phyloP scores from a whole-genome alignment of 2,797 vertebrate species.

The Pagetopsis macropterus region DNA sequence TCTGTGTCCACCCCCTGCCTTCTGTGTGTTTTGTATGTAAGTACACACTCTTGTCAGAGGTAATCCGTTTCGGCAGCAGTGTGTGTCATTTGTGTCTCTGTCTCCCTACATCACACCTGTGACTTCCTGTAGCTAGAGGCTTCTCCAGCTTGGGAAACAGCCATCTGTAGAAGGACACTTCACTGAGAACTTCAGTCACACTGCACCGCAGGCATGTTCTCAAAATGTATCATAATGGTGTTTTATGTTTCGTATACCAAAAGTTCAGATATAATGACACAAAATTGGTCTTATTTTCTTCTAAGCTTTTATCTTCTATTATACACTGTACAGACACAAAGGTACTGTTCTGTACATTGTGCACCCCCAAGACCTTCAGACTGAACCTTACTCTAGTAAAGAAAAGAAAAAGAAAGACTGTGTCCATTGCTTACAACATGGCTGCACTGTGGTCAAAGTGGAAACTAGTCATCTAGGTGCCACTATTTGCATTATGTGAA shows the following conservation, averaged over 20 bases:
- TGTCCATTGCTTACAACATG: background rate
- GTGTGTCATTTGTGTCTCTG: conserved; percentile 39
- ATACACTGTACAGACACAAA: background rate
- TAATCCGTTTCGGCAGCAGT: conserved; percentile 52
- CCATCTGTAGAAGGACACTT: conserved; percentile 41
- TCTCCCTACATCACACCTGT: conserved; percentile 69
- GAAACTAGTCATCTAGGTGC: background rate
- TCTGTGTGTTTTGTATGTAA: conserved; percentile 16
- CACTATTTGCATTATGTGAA: conserved; percentile 45
- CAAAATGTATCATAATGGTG: background rate
- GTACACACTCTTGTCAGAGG: conserved; percentile 35
- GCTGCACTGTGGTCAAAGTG: background rate
- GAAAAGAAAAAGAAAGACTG: background rate
- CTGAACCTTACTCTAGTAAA: background rate
- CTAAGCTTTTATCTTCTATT: background rate
- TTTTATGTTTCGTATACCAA: background rate
- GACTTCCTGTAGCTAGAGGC: conserved; percentile 67
- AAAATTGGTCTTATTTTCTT: background rate
- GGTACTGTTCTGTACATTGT: background rate
- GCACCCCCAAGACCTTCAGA: background rate
- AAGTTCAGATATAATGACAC: background rate
- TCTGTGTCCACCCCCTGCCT: background rate
- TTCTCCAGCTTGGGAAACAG: conserved; percentile 48
- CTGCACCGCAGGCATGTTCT: conserved; percentile 8
- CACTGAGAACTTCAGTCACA: conserved; percentile 29